These are phyloP conservation scores for Papilio aristodemus DNA, from an alignment of 1,140 invertebrate genomes.

Conservation along the genomic window DNA sequence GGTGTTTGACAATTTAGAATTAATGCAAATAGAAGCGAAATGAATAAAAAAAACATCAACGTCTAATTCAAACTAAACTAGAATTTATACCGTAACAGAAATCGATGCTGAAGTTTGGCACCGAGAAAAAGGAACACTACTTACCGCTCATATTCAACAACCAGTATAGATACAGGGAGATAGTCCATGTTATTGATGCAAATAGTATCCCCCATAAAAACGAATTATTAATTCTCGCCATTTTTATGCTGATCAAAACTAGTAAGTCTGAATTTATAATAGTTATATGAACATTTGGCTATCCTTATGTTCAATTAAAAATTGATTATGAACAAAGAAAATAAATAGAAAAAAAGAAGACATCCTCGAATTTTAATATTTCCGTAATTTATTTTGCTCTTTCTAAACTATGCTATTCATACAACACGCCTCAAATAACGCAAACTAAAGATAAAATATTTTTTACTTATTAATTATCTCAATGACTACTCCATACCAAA, in stretches of 20 bases:
- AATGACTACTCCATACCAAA: too few relatives aligned
- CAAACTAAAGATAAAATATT: too few relatives aligned
- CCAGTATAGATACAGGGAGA: slow-evolving; percentile 75
- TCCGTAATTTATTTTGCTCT: not conserved
- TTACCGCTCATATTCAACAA: slow-evolving; percentile 67
- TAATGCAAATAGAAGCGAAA: not conserved
- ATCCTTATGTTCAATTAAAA: not conserved
- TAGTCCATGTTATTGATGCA: slow-evolving; percentile 71
- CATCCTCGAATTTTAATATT: not conserved
- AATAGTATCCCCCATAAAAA: slow-evolving; percentile 72
- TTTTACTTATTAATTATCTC: too few relatives aligned
- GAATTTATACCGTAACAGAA: not conserved
- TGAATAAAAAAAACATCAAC: not conserved
- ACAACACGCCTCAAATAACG: too few relatives aligned
- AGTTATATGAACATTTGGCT: not conserved
- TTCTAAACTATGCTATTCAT: not conserved
- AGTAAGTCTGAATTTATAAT: not conserved
- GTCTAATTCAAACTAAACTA: not conserved
- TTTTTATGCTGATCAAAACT: slow-evolving; percentile 36
- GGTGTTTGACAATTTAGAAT: not conserved
- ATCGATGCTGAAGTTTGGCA: not conserved
- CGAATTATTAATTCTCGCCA: slow-evolving; percentile 67
- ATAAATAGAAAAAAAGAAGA: not conserved
- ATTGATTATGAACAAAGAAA: not conserved
- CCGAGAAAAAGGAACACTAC: slow-evolving; percentile 33